phyloP scores from a whole-genome alignment of 2,797 vertebrate genomes.

The Fringilla coelebs region DNA sequence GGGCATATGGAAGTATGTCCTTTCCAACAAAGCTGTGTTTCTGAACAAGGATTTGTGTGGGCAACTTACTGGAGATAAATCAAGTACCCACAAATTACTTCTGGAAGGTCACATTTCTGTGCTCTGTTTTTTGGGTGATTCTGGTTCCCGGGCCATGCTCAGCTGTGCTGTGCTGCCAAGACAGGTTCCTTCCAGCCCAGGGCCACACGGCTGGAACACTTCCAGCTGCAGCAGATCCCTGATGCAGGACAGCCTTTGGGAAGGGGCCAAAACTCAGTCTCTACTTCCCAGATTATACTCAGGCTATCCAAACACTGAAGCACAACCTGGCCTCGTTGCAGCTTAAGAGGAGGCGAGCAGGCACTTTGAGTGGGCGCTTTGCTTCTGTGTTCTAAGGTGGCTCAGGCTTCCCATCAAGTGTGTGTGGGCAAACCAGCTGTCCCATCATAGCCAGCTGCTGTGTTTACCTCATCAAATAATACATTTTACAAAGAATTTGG shows the following conservation, averaged over 20 bases:
- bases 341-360: background rate
- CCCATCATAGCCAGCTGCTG: background rate
- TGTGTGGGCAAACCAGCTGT: background rate
- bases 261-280: background rate
- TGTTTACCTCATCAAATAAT: background rate
- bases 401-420: background rate
- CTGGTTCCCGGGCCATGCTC: background rate
- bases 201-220: rapidly evolving
- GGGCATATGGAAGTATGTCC: background rate
- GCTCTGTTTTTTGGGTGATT: background rate
- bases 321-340: background rate
- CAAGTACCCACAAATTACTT: background rate
- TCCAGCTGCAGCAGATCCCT: background rate
- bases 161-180: background rate
- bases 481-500: background rate
- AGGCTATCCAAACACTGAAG: background rate
- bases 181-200: background rate
- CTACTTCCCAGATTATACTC: background rate
- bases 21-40: background rate
- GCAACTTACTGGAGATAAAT: background rate
- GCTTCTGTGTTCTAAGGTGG: background rate
- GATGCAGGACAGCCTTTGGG: background rate
- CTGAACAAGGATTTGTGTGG: background rate
- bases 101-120: background rate
- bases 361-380: background rate